These are phyloP conservation scores for Spheniscus mendiculus DNA, from an alignment of 2,113 vertebrate genomes.

Conservation along the genomic window DNA sequence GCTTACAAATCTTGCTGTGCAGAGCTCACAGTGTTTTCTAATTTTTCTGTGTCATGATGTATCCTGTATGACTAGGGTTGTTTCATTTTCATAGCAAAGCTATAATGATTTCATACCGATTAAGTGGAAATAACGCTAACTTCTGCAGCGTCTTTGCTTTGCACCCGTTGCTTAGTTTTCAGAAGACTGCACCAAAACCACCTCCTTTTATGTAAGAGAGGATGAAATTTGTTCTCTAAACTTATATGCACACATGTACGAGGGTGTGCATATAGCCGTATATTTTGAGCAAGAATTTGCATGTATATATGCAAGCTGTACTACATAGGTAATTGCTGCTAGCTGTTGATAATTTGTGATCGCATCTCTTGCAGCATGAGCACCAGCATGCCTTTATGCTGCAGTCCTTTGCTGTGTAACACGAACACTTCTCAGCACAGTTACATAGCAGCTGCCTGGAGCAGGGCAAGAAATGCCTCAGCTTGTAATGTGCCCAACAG, in stretches of 20 bases:
- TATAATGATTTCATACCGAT: slow-evolving; percentile 62
- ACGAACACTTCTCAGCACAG: accelerated
- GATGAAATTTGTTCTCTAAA: not conserved
- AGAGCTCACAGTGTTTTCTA: slow-evolving; percentile 29
- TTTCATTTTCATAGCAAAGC: slow-evolving; percentile 64
- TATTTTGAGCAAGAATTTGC: not conserved
- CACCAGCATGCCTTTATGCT: not conserved
- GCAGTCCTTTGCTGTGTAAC: not conserved
- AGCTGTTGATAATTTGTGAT: not conserved
- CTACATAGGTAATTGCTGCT: not conserved
- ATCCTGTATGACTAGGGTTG: slow-evolving; percentile 56
- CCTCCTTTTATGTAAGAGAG: not conserved
- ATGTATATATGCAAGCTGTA: not conserved
- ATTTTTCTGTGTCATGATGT: slow-evolving; percentile 66
- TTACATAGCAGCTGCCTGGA: not conserved
- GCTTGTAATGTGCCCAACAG: not conserved
- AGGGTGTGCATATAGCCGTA: not conserved
- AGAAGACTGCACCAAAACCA: not conserved
- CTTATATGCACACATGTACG: accelerated
- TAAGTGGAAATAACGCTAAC: slow-evolving; percentile 48
- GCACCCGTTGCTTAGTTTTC: not conserved
- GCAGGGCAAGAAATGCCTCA: not conserved
- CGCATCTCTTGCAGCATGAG: not conserved
- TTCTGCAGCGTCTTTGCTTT: not conserved
- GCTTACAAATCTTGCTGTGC: slow-evolving; percentile 47